Evolutionary conservation across 30 jellyfish, hydroid and myxozoan species (phyloP), one percentile per base, ranked within the genome.

Genomic region (Mastigias papua): DNA sequence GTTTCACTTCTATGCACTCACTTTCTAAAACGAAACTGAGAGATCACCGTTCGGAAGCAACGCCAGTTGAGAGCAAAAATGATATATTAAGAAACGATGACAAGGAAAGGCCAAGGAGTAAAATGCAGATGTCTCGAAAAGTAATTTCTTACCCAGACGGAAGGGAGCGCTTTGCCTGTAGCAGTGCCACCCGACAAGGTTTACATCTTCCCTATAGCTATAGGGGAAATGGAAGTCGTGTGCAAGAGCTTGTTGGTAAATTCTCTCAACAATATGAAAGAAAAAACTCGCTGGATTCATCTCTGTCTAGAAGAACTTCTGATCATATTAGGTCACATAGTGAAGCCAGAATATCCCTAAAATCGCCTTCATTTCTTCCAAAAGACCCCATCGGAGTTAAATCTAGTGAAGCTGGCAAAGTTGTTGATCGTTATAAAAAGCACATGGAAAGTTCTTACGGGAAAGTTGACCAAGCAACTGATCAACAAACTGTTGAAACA

Each of bases 301-400:
- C 81, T 1, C 13, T 82, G 31, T 73, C 94, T 13, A 61, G 16
- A 27, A 67, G 88, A 73, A 66, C 84, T 0, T n/a, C 20, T 20
- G 92, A 90, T 21, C 71, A 66, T 1, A 23, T 20, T 26, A 58
- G 92, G 69, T 76, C 90, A 17, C 90, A 90, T 22, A 69, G 91
- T 62, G 97, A 90, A 77, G 95, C 97, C n/a, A 90, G 87, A 65
- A 82, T 90, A 27, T 69, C 92, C 17, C 21, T 89, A 37, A 3
- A 37, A 37, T 6, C 11, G 54, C 10, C 11, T 3, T 37, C 10
- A 37, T 11, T 37, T 6, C 6, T 21, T 54, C 86, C 31, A 81
- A 61, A 21, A n/a, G n/a, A n/a, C n/a, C 89, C 57, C 64, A 27
- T 77, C n/a, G 75, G 29, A 26, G 26, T 23, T 48, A 78, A 27